phyloP scores from a whole-genome alignment of 2,888 invertebrate species.

The Balanococcus diminutus region DNA sequence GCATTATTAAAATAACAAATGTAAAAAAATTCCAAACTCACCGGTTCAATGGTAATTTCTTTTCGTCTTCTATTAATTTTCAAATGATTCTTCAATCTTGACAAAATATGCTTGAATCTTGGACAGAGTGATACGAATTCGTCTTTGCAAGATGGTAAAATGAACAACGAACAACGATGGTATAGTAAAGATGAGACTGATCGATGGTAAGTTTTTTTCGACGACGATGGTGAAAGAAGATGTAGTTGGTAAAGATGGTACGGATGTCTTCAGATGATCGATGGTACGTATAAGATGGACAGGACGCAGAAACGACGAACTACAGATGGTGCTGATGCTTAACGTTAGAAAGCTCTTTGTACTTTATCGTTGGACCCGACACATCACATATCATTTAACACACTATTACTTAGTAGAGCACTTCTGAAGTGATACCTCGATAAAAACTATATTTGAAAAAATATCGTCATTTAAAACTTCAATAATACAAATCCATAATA shows the following conservation, averaged over 20 bases:
- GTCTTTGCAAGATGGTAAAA: neutral
- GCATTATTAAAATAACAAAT: neutral
- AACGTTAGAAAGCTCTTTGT: conserved; percentile 32
- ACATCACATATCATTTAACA: conserved; percentile 46
- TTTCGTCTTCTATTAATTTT: neutral
- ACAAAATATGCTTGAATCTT: neutral
- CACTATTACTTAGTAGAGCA: conserved; percentile 52
- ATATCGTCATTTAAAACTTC: conserved; percentile 43
- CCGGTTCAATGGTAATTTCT: neutral
- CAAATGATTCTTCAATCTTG: neutral
- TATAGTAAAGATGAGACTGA: neutral
- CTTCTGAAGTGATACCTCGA: conserved; percentile 54
- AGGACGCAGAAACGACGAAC: neutral
- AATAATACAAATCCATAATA: neutral
- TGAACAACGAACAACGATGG: neutral
- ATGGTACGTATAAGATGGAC: neutral
- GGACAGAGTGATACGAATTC: neutral
- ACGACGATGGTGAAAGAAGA: neutral
- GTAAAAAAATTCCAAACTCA: neutral
- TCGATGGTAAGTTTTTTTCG: neutral
- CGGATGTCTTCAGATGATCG: conserved; percentile 8
- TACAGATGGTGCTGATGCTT: neutral
- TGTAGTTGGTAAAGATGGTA: neutral
- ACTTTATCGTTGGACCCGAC: conserved; percentile 28
- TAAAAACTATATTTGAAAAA: conserved; percentile 52